These are phyloP conservation scores for Ophion costatus DNA, from an alignment of 2,888 invertebrate genomes.

Conservation along the genomic window DNA sequence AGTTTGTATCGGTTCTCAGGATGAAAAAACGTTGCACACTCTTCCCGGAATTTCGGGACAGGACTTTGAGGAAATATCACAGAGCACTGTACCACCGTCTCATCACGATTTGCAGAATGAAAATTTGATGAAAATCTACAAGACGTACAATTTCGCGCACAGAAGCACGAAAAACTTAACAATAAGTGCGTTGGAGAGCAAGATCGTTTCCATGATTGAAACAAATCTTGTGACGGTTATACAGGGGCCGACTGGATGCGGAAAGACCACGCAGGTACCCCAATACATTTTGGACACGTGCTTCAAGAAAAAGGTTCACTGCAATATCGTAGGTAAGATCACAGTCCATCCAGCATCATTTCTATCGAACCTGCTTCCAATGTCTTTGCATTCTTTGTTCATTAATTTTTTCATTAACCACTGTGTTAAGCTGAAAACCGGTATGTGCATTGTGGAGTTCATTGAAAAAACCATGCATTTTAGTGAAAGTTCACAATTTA, in stretches of 20 bases:
- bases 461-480: no score
- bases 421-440: no score
- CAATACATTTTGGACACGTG: conserved; percentile 95
- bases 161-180: conserved; percentile 74
- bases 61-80: conserved; percentile 75
- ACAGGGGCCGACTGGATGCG: conserved; percentile 97
- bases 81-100: conserved; percentile 73
- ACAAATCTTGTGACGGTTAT: conserved; percentile 91
- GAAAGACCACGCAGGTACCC: conserved; percentile 94
- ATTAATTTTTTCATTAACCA: background rate
- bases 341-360: background rate
- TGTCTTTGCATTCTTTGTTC: background rate
- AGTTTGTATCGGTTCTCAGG: conserved; percentile 50
- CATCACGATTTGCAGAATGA: conserved; percentile 68
- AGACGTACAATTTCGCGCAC: conserved; percentile 78
- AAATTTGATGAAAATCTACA: conserved; percentile 77
- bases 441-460: no score
- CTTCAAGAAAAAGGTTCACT: conserved; percentile 86
- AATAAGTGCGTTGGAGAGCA: conserved; percentile 74
- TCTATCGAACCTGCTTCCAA: background rate
- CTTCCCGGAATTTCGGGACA: conserved; percentile 10
- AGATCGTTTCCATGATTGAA: conserved; percentile 89
- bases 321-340: conserved; percentile 89
- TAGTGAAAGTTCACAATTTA: no score
- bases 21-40: background rate